These are phyloP conservation scores for Eurois occulta DNA, from an alignment of 2,888 invertebrate species.

Conservation along the genomic window DNA sequence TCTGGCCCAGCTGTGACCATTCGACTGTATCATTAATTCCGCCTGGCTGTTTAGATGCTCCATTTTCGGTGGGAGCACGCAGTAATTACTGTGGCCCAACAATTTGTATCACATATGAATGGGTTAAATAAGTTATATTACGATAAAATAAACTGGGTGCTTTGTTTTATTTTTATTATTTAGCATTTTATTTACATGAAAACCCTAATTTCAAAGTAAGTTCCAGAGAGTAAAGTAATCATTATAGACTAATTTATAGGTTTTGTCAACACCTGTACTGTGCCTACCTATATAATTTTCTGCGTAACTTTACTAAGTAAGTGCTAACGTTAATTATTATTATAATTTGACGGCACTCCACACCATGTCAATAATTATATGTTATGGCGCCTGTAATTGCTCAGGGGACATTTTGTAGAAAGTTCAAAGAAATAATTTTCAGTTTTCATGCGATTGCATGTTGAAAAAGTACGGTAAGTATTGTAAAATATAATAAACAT, in stretches of 20 bases:
- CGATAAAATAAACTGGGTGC: constrained; percentile 15
- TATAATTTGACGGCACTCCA: constrained; percentile 19
- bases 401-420: constrained; percentile 29
- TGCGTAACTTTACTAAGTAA: constrained; percentile 10
- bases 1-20: constrained; percentile 44
- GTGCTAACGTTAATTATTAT: constrained; percentile 19
- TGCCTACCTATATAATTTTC: background rate
- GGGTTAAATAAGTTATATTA: constrained; percentile 7
- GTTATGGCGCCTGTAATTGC: constrained; percentile 34
- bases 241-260: background rate
- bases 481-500: constrained; percentile 40
- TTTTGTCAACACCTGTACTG: constrained; percentile 2
- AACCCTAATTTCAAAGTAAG: background rate
- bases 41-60: constrained; percentile 43
- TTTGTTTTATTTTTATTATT: constrained; percentile 7
- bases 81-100: constrained; percentile 39
- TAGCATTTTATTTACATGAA: background rate
- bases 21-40: constrained; percentile 53
- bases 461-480: constrained; percentile 36
- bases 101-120: constrained; percentile 34
- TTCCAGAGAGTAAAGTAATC: background rate
- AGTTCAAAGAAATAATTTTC: constrained; percentile 57
- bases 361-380: constrained; percentile 51
- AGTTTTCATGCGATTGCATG: constrained; percentile 61
- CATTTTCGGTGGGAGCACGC: constrained; percentile 45